Evolutionary conservation across 2,113 vertebrate species (phyloP), one percentile per base, ranked within the genome.

Genomic region (Phaetusa simplex): DNA sequence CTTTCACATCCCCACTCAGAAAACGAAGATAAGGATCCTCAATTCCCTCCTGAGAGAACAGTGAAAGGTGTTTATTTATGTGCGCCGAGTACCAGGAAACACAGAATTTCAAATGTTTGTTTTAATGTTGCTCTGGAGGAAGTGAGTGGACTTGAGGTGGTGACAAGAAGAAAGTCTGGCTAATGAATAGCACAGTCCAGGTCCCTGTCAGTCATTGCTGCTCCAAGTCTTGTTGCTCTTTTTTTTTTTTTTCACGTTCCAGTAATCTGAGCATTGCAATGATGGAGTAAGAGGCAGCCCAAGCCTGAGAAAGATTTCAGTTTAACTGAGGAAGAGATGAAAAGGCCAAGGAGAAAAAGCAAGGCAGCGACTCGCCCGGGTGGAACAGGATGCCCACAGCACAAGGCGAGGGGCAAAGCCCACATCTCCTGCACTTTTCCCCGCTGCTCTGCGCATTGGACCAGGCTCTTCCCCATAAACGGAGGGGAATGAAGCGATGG

Each of bases 391-490:
- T n/a, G 79, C 47, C 42, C 1, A 1, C 8, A 82, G 62, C 13
- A 8, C 26, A 29, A 27, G 14, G 20, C 1, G 11, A 84, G 29
- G 22, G 32, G 42, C 42, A 80, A 81, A 90, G 23, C 34, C 40
- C 43, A 9, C 19, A 7, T 14, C 40, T 66, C 34, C 49, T 59
- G 23, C 24, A 4, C 40, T 81, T 67, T 40, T 32, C 26, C 10
- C 6, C 4, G 1, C 7, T 19, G 10, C 8, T 21, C 32, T 32
- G 4, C 23, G 18, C 2, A 0, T 9, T 67, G 38, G 14, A 55
- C 8, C 53, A 30, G 19, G n/a, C 13, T 82, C 9, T 86, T 73
- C 38, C 49, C 38, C 15, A 71, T 22, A 27, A 84, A 32, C 6
- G 38, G 47, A 22, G 47, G 47, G 11, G 10, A 40, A 17, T 13